Evolutionary conservation across 2,888 invertebrate genomes (phyloP).

Genomic region (Loripinus fragilis): DNA sequence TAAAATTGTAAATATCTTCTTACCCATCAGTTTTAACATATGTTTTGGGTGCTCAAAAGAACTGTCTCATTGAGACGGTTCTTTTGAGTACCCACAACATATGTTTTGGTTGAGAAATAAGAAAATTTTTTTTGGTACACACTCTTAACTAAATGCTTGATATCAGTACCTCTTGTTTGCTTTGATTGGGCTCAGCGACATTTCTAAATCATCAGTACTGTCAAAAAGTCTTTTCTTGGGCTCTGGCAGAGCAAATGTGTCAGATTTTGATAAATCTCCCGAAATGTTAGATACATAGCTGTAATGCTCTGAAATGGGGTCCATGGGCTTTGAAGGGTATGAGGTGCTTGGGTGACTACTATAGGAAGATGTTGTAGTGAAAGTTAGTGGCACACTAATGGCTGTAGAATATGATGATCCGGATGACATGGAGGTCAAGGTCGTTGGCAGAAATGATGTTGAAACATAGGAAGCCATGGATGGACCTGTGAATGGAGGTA

Average conservation of each 20-base stretch:
- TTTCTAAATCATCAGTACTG: conserved; percentile 68
- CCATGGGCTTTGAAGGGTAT: conserved; percentile 52
- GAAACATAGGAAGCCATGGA: conserved; percentile 21
- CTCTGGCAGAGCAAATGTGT: conserved; percentile 70
- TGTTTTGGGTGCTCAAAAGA: too few species aligned
- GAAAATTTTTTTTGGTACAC: too few species aligned
- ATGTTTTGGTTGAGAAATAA: too few species aligned
- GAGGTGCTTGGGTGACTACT: conserved; percentile 50
- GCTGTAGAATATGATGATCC: conserved; percentile 58
- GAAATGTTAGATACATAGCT: conserved; percentile 74
- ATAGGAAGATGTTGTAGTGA: conserved; percentile 48
- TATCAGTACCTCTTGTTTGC: conserved; percentile 65
- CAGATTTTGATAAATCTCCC: conserved; percentile 60
- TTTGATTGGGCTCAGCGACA: conserved; percentile 73
- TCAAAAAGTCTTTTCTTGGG: conserved; percentile 77
- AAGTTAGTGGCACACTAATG: conserved; percentile 57
- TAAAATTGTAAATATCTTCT: too few species aligned
- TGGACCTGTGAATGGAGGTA: conserved; percentile 52
- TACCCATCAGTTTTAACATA: too few species aligned
- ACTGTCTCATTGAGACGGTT: too few species aligned
- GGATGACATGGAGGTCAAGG: conserved; percentile 51
- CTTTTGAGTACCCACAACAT: too few species aligned
- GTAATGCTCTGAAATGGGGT: conserved; percentile 65
- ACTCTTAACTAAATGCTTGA: too few species aligned
- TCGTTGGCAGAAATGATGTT: conserved; percentile 50